Evolutionary conservation across 2,797 vertebrate genomes (phyloP).

Genomic region (Streptopelia turtur): DNA sequence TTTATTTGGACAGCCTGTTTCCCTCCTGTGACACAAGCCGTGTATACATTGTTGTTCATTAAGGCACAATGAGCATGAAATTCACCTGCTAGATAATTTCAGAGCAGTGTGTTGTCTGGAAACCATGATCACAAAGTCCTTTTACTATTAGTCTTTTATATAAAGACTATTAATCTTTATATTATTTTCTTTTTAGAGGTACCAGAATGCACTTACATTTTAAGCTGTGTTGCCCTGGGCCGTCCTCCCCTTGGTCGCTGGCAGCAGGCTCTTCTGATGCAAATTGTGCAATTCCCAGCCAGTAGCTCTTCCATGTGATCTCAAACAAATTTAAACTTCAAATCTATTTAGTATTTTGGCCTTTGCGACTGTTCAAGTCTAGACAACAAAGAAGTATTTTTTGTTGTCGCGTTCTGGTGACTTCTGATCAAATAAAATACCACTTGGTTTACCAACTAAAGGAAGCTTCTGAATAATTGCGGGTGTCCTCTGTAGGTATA

Average conservation of each 20-base stretch:
- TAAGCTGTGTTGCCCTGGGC: neutral
- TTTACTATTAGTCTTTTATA: neutral
- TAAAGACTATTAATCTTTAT: neutral
- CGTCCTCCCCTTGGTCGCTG: neutral
- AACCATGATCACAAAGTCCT: neutral
- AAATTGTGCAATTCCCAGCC: neutral
- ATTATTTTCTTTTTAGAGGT: neutral
- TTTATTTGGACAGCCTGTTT: neutral
- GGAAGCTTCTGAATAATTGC: neutral
- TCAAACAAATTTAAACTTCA: neutral
- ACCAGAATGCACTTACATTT: neutral
- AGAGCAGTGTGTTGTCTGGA: neutral
- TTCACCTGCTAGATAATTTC: neutral
- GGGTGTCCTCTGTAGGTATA: slow-evolving; percentile 83
- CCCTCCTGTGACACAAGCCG: neutral
- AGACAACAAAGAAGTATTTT: neutral
- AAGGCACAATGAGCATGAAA: neutral
- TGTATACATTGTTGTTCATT: neutral
- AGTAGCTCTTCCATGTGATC: neutral
- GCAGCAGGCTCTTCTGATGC: neutral
- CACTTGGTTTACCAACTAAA: neutral
- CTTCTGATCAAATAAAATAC: neutral
- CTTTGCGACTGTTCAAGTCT: neutral
- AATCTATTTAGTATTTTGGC: neutral
- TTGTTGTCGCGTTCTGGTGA: neutral